These are phyloP conservation scores for Serripes groenlandicus DNA, from an alignment of 2,888 invertebrate species.

Conservation along the genomic window DNA sequence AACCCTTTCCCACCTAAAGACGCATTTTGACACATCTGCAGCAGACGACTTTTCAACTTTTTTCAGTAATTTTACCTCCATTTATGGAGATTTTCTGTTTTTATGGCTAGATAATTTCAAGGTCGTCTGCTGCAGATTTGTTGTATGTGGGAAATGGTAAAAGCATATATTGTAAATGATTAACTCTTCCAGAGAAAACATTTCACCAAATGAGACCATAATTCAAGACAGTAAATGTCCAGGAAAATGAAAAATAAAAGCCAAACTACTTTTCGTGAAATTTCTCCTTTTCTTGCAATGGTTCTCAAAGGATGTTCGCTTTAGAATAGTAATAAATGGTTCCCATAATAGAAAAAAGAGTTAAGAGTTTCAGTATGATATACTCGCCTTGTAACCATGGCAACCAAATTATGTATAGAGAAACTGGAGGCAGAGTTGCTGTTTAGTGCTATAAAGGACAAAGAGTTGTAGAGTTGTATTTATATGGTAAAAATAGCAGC, in stretches of 20 bases:
- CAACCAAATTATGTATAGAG: conserved; percentile 55
- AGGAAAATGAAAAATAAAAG: too few relatives aligned
- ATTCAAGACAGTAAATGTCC: too few relatives aligned
- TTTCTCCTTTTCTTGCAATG: not conserved
- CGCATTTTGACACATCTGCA: not conserved
- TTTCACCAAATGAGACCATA: too few relatives aligned
- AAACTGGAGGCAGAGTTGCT: conserved; percentile 29
- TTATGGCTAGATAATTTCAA: too few relatives aligned
- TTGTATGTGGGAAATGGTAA: not conserved
- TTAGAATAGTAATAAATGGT: not conserved
- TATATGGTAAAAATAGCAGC: conserved; percentile 12
- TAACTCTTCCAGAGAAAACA: not conserved
- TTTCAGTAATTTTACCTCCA: not conserved
- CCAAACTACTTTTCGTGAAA: not conserved
- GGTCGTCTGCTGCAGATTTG: not conserved
- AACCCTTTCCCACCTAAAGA: not conserved
- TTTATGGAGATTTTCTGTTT: too few relatives aligned
- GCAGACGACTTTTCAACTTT: not conserved
- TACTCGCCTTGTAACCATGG: conserved; percentile 50
- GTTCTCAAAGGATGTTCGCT: not conserved
- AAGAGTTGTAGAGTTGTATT: conserved; percentile 17
- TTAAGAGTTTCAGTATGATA: conserved; percentile 43
- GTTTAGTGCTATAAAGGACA: conserved; percentile 17
- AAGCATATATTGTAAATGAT: not conserved
- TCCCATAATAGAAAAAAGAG: too few relatives aligned